These are phyloP conservation scores for Thalassarche chlororhynchos DNA, from an alignment of 2,113 vertebrate species.

Conservation along the genomic window DNA sequence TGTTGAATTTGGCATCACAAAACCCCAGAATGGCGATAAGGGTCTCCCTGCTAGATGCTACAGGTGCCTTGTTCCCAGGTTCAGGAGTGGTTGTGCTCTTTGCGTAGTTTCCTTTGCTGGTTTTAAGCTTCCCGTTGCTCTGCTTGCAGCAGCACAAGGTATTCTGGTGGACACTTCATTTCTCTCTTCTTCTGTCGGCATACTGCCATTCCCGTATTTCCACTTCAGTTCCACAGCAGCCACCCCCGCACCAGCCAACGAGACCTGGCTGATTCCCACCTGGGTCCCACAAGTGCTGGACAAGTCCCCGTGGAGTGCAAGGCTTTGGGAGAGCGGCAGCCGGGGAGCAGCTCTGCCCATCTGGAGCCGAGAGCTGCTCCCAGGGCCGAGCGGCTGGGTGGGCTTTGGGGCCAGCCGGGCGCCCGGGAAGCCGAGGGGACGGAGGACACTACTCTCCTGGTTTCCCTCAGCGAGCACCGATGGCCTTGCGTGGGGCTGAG, in stretches of 20 bases:
- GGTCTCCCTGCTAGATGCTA: not conserved
- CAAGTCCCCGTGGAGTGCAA: rapidly evolving
- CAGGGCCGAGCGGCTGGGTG: not conserved
- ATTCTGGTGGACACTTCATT: not conserved
- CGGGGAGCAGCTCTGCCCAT: not conserved
- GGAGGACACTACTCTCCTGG: not conserved
- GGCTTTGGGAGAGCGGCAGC: not conserved
- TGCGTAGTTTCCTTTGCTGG: not conserved
- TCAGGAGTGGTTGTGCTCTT: not conserved
- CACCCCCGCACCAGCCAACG: too few relatives aligned
- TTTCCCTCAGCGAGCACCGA: not conserved
- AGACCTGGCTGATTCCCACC: not conserved
- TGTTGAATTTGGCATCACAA: not conserved
- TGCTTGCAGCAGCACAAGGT: not conserved
- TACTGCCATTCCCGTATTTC: not conserved
- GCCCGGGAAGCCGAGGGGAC: not conserved
- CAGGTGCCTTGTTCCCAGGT: not conserved
- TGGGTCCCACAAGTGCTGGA: not conserved
- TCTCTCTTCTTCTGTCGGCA: not conserved
- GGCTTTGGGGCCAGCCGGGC: not conserved
- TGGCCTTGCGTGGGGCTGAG: not conserved
- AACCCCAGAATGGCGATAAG: not conserved
- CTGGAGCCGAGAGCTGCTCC: not conserved
- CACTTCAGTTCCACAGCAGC: not conserved
- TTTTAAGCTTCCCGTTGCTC: not conserved